phyloP scores from a whole-genome alignment of 2,797 vertebrate genomes.

The Cossypha dichroa region DNA sequence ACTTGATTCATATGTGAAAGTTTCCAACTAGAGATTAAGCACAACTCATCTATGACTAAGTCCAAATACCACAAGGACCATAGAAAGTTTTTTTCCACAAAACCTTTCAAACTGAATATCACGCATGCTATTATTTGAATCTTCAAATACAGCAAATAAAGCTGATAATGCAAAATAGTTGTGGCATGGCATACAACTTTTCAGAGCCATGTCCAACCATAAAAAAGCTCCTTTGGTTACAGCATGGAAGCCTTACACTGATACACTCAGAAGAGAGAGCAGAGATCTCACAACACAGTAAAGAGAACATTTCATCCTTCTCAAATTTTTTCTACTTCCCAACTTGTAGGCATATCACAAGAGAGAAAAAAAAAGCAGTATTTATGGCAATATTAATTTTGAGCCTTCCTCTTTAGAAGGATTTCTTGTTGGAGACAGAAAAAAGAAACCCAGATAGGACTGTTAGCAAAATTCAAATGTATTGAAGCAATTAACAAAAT shows the following conservation, averaged over 20 bases:
- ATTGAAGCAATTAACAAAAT: background rate
- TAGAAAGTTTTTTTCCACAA: background rate
- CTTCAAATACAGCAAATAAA: background rate
- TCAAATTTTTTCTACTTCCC: background rate
- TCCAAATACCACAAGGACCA: background rate
- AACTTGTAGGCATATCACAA: background rate
- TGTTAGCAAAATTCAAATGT: background rate
- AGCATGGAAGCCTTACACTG: background rate
- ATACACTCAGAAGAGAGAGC: background rate
- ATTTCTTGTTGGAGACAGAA: background rate
- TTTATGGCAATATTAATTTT: background rate
- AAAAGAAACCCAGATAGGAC: rapidly evolving
- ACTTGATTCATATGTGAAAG: rapidly evolving
- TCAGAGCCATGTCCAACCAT: background rate
- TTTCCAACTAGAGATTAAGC: background rate
- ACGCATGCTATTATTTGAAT: background rate
- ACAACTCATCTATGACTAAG: background rate
- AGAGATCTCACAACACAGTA: background rate
- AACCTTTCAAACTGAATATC: background rate
- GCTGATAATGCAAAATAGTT: background rate
- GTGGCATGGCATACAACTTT: background rate
- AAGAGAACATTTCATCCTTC: background rate
- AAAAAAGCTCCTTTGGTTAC: background rate
- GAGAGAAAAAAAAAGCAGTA: rapidly evolving
- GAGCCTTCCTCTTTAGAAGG: background rate